Base-by-base conservation (phyloP, 2,797 vertebrate genomes). In the Helostoma temminkii region DNA sequence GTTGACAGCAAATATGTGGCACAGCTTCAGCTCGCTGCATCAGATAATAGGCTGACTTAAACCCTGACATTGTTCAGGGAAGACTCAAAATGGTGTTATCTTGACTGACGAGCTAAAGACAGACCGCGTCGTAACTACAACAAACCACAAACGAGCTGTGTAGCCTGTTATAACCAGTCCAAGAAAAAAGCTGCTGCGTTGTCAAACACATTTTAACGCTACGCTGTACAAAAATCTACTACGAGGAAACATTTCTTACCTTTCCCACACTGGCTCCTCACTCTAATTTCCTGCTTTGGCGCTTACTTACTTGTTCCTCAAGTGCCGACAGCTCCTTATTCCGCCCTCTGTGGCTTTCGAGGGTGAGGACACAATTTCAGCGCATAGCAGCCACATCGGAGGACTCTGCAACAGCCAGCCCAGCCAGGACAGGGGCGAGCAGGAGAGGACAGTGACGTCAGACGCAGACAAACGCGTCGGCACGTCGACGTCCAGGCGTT, bases 241-340 rank as follows among this genome's bases (percentile, higher is more conserved):
- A 1, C 18, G 2, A n/a, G 36, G 4, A 52, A 32, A 16, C 1
- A 32, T 21, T 49, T 36, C 86, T 84, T 47, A 88, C 88, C 85
- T 80, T 61, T 48, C 21, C 10, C 56, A 34, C 19, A 9, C 57
- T 3, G 1, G 21, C 32, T 11, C 9, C 25, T 4, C 25, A 0
- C 46, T 71, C 9, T 25, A n/a, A 39, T 74, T 78, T 84, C 81
- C 86, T 81, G 80, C 24, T 84, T 57, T 0, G 2, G 11, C 0
- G 30, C 2, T 52, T 25, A 0, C 28, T 60, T 16, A 21, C 28
- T 55, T 42, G 65, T 78, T 76, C 66, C 70, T 45, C 42, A 45
- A 45, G 64, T 14, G 12, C 6, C 1, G 36, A n/a, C 18, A 16
- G 63, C 64, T 80, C 43, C 66, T 83, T 76, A 83, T 81, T 84